Evolutionary conservation across 2,113 vertebrate genomes (phyloP), one percentile per base, ranked within the genome.

Genomic region (Oriolus oriolus): DNA sequence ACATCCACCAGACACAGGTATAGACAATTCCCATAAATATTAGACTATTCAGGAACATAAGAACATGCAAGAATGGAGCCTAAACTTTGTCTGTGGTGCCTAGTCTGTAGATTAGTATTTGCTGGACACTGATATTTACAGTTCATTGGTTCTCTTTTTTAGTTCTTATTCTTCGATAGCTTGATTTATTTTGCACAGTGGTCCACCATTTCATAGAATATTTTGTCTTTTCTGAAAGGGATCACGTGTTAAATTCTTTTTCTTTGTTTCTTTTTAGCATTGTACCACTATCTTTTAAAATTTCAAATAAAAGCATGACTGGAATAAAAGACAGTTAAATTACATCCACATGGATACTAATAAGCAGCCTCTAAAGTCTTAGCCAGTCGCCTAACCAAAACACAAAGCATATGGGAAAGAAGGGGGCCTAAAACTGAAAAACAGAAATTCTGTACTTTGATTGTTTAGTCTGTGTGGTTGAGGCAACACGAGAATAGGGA

Each of bases 321-420:
- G 94, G 77, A 89, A 80, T 53, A 92, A 96, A 96, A 96, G 82
- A 56, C 91, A 90, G 88, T 90, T 97, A 97, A 97, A 98, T 98
- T 97, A 93, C 74, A 92, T 96, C 97, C 96, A 97, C 71, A 95
- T 96, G 96, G 95, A 95, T 87, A 76, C 89, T 89, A 97, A 93
- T 75, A 97, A 96, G 91, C 87, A 96, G 63, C 56, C 73, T 94
- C 89, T 86, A 91, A 97, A 96, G 60, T 73, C 88, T 75, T 91
- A 96, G 93, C 30, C 91, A 76, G 94, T 97, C 59, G 42, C 93
- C 94, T 96, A 81, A 97, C 84, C 81, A 90, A 95, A 97, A 97
- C 90, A 96, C 68, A 24, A 97, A 97, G 90, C 93, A 88, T 88
- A 84, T 91, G 94, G 88, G 88, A 84, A 96, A 96, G 83, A 96